Percentiles rank a stretch among this genome's conserved stretches.
These are phyloP conservation scores for Planococcus citri DNA, from an alignment of 1,140 invertebrate species.

Conservation along the genomic window DNA sequence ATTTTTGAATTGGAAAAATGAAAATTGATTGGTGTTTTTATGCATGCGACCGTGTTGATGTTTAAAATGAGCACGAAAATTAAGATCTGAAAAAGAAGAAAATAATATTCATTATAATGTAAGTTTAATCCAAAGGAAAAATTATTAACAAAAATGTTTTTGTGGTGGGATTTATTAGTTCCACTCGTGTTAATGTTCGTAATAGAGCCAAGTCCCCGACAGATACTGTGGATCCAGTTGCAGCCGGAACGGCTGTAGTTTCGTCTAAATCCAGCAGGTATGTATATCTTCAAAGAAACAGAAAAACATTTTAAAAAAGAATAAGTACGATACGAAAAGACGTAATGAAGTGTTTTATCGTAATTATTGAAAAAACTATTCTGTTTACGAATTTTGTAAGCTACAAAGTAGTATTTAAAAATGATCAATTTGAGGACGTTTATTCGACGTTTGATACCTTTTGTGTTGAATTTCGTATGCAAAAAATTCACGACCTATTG, in stretches of 20 bases:
- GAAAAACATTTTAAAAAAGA: too few species aligned
- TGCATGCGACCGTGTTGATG: too few species aligned
- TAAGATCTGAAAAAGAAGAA: background rate
- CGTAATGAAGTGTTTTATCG: background rate
- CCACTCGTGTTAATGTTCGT: background rate
- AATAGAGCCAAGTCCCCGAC: conserved; percentile 12
- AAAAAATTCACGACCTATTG: background rate
- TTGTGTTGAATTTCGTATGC: background rate
- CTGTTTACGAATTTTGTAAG: too few species aligned
- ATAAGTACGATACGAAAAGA: background rate
- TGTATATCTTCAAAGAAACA: background rate
- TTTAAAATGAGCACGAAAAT: background rate
- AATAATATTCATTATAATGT: background rate
- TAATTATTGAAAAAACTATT: too few species aligned
- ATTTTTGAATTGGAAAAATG: too few species aligned
- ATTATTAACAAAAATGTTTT: background rate
- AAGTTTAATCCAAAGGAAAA: background rate
- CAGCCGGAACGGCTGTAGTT: conserved; percentile 1
- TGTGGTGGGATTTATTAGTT: background rate
- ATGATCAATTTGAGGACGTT: background rate
- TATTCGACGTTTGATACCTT: background rate
- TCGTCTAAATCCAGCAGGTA: conserved; percentile 15
- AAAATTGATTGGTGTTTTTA: too few species aligned
- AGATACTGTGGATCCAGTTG: conserved; percentile 9
- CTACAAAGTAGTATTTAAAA: background rate